These are phyloP conservation scores for Nephrotoma flavescens DNA, from an alignment of 2,888 invertebrate species.

Conservation along the genomic window DNA sequence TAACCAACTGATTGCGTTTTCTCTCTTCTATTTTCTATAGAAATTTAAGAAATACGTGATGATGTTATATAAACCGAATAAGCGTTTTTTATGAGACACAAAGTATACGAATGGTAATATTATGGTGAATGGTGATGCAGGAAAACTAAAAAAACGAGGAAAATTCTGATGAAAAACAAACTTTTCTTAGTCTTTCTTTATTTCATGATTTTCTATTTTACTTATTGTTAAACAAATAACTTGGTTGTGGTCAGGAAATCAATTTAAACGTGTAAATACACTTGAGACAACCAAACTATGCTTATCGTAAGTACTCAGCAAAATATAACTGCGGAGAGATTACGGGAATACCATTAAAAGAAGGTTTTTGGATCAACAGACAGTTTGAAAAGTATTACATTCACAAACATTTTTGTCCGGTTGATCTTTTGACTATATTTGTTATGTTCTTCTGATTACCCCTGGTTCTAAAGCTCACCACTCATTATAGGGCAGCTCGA, in stretches of 20 bases:
- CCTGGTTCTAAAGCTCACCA: too few species aligned
- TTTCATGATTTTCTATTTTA: not conserved
- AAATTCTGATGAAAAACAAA: not conserved
- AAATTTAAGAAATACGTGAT: not conserved
- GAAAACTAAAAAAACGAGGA: not conserved
- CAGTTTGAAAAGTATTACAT: too few species aligned
- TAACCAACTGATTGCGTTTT: not conserved
- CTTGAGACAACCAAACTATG: not conserved
- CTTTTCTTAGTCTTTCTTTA: not conserved
- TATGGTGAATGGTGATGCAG: not conserved
- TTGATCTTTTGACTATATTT: too few species aligned
- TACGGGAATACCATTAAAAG: too few species aligned
- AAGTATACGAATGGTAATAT: not conserved
- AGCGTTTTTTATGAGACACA: not conserved
- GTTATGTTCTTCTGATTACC: too few species aligned
- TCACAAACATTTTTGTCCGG: too few species aligned
- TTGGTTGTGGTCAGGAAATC: not conserved
- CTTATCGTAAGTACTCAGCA: too few species aligned
- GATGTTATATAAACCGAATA: not conserved
- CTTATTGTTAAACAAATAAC: not conserved
- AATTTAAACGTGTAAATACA: not conserved
- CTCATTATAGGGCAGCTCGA: too few species aligned
- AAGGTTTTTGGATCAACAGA: too few species aligned
- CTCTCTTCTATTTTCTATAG: not conserved
- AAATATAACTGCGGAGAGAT: too few species aligned